These are phyloP conservation scores for Thomomys bottae DNA, from an alignment of 2,113 vertebrate genomes.

Conservation along the genomic window DNA sequence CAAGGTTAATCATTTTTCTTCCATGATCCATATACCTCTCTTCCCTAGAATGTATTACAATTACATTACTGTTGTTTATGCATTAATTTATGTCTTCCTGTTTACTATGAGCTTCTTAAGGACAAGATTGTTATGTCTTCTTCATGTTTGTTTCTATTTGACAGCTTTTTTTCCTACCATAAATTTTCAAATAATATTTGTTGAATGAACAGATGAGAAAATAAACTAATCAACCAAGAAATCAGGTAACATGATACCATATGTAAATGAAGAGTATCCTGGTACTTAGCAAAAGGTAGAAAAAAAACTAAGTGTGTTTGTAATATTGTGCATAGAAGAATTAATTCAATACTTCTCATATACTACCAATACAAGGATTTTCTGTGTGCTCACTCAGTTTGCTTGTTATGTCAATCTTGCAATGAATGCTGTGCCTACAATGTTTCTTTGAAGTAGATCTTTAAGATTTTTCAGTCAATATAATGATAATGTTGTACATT, in stretches of 20 bases:
- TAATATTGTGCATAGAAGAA: background rate
- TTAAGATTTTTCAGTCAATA: background rate
- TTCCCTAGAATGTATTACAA: background rate
- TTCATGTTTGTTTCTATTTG: background rate
- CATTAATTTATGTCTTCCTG: background rate
- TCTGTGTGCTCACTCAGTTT: background rate
- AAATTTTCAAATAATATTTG: constrained; percentile 10
- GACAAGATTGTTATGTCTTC: background rate
- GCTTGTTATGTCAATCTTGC: background rate
- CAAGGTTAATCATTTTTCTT: background rate
- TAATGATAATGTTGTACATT: background rate
- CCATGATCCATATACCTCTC: background rate
- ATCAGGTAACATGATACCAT: background rate
- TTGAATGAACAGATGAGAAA: constrained; percentile 27
- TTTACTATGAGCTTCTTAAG: background rate
- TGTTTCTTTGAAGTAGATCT: background rate
- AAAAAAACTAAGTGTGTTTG: background rate
- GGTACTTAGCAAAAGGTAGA: background rate
- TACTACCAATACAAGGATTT: background rate
- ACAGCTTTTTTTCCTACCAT: background rate
- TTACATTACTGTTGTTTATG: background rate
- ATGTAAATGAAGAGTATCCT: background rate
- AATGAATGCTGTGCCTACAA: background rate
- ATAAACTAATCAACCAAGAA: background rate
- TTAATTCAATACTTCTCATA: background rate